Conservation (phyloP, 2,113 vertebrate species). For the Synodontis membranacea region DNA sequence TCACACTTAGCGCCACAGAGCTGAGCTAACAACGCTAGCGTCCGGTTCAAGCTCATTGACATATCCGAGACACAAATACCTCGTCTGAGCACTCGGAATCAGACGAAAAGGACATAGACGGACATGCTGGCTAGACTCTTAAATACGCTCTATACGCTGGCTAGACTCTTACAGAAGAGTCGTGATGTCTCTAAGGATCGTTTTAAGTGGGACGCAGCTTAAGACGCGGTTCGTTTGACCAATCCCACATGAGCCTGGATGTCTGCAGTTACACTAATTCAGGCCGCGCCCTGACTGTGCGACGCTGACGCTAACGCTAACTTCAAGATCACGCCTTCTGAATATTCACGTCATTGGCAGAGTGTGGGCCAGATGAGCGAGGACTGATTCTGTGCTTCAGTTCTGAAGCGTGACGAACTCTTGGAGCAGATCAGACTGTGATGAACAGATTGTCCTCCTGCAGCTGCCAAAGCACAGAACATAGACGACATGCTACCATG, state of each 20-base stretch:
- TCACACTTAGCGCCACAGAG: not conserved
- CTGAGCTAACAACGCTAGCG: too few species aligned
- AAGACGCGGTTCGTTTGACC: conserved; percentile 64
- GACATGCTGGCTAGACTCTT: not conserved
- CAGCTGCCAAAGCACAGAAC: not conserved
- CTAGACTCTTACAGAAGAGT: not conserved
- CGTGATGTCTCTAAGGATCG: conserved; percentile 58
- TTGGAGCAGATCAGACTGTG: not conserved
- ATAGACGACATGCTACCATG: not conserved
- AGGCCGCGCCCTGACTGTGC: not conserved
- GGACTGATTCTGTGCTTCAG: not conserved
- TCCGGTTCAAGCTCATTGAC: not conserved
- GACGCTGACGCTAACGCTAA: not conserved
- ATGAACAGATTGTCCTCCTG: not conserved
- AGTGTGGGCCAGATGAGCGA: not conserved
- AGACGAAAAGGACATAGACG: not conserved
- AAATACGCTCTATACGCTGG: too few species aligned
- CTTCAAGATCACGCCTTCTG: not conserved
- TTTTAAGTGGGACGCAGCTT: conserved; percentile 62
- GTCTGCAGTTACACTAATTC: conserved; percentile 6
- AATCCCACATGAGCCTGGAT: conserved; percentile 60
- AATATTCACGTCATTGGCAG: not conserved
- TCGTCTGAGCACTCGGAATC: not conserved
- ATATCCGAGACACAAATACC: not conserved
- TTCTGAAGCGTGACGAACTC: not conserved